Conservation (phyloP, 2,888 invertebrate genomes). For the Embidobia sp. region DNA sequence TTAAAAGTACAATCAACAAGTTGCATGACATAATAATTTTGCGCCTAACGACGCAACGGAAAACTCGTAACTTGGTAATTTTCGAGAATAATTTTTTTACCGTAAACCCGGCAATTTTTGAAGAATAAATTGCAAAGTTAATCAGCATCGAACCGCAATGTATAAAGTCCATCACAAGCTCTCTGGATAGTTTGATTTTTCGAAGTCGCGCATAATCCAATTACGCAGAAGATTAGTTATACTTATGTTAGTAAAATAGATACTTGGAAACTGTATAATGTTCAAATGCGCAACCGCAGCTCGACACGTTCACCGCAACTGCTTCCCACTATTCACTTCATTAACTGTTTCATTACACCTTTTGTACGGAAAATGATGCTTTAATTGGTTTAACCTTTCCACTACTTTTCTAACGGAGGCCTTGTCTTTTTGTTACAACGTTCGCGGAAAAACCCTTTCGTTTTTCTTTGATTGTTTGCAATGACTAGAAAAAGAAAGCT, state of each 20-base stretch:
- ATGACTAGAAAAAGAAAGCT: too few species aligned
- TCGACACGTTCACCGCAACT: slow-evolving; percentile 22
- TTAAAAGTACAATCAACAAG: too few species aligned
- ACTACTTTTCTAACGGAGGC: slow-evolving; percentile 27
- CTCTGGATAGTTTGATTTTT: too few species aligned
- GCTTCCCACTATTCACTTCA: slow-evolving; percentile 30
- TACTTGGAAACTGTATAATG: slow-evolving; percentile 13
- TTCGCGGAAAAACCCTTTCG: too few species aligned
- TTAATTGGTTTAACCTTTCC: slow-evolving; percentile 45
- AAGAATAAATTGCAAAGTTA: too few species aligned
- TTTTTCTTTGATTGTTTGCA: too few species aligned
- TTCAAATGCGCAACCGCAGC: too few species aligned
- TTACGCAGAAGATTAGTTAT: slow-evolving; percentile 34
- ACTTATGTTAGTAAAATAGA: slow-evolving; percentile 20
- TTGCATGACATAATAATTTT: too few species aligned
- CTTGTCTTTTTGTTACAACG: slow-evolving; percentile 40
- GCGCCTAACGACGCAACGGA: too few species aligned
- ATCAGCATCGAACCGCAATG: neutral
- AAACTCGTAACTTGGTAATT: too few species aligned
- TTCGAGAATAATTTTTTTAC: too few species aligned
- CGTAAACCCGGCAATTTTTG: too few species aligned
- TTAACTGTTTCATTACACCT: slow-evolving; percentile 36
- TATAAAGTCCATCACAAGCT: slow-evolving; percentile 1
- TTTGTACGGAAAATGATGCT: slow-evolving; percentile 47
- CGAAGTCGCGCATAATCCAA: slow-evolving; percentile 16